Conservation (phyloP, 2,888 invertebrate genomes). For the Cataglyphis cursor region DNA sequence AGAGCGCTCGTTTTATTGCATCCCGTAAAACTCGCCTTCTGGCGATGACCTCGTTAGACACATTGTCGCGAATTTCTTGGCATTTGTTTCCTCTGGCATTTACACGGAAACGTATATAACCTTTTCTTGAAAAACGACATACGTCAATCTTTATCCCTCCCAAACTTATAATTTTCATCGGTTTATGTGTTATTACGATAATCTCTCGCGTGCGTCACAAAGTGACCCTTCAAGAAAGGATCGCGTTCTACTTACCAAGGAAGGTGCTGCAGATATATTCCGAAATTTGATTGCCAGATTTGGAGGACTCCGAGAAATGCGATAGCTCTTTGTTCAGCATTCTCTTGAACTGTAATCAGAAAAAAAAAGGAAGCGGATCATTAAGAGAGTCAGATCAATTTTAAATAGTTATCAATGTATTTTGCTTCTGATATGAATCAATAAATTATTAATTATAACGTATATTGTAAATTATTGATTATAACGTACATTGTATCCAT, state of each 20-base stretch:
- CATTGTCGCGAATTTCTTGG: slow-evolving; percentile 41
- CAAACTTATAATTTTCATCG: not conserved
- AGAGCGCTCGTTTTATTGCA: slow-evolving; percentile 65
- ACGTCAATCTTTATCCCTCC: slow-evolving; percentile 1
- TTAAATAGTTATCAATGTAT: not conserved
- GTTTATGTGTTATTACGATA: not conserved
- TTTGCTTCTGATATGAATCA: not conserved
- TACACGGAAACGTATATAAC: not conserved
- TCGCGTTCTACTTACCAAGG: slow-evolving; percentile 92
- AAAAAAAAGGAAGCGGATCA: slow-evolving; percentile 69
- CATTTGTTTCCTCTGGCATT: not conserved
- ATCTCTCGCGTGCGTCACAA: not conserved
- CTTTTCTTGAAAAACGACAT: not conserved
- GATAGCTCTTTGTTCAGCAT: slow-evolving; percentile 99
- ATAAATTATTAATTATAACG: not conserved
- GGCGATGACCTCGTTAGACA: slow-evolving; percentile 58
- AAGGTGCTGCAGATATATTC: slow-evolving; percentile 99
- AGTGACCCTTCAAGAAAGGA: not conserved
- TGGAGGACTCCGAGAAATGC: slow-evolving; percentile 99
- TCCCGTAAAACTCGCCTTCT: slow-evolving; percentile 62
- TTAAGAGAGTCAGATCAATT: slow-evolving; percentile 4
- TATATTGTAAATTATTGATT: not conserved
- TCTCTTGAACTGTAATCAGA: slow-evolving; percentile 96
- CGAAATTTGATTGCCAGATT: slow-evolving; percentile 99
- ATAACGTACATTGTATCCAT: not conserved